phyloP scores from a whole-genome alignment of 2,888 invertebrate genomes.

The Andrena camellia region DNA sequence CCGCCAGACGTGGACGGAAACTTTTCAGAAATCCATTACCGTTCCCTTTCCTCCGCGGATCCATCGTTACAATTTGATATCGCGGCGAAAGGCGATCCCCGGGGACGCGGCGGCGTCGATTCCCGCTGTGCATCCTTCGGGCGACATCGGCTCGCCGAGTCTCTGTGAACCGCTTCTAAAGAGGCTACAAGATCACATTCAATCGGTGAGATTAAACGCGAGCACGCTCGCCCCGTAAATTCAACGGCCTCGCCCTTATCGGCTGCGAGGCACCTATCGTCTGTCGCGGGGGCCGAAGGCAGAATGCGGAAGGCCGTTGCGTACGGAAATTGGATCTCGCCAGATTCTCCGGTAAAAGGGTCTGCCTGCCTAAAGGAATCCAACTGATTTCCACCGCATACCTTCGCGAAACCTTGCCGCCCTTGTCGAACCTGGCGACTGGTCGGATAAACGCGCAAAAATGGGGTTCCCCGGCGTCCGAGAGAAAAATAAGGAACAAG shows the following conservation, averaged over 20 bases:
- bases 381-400: constrained; percentile 25
- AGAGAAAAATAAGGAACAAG: constrained; percentile 9
- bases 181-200: constrained; percentile 51
- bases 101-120: constrained; percentile 7
- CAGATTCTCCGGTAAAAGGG: constrained; percentile 39
- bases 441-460: constrained; percentile 9
- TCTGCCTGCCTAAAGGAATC: constrained; percentile 36
- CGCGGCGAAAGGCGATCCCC: constrained; percentile 24
- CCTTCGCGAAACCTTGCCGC: constrained; percentile 9
- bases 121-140: constrained; percentile 7
- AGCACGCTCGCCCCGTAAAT: constrained; percentile 43
- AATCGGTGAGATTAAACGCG: constrained; percentile 60
- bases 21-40: constrained; percentile 81
- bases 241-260: constrained; percentile 20
- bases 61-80: constrained; percentile 53
- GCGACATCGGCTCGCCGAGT: constrained; percentile 20
- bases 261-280: constrained; percentile 24
- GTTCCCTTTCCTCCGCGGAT: constrained; percentile 49
- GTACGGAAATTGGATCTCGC: constrained; percentile 53
- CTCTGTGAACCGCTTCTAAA: constrained; percentile 32
- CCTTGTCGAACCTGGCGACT: neutral
- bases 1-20: constrained; percentile 59
- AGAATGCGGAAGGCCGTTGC: constrained; percentile 36
- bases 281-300: constrained; percentile 6
- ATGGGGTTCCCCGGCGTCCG: neutral